Evolutionary conservation across 1,140 invertebrate species (phyloP), one percentile per base, ranked within the genome.

Genomic region (Eciton burchellii): DNA sequence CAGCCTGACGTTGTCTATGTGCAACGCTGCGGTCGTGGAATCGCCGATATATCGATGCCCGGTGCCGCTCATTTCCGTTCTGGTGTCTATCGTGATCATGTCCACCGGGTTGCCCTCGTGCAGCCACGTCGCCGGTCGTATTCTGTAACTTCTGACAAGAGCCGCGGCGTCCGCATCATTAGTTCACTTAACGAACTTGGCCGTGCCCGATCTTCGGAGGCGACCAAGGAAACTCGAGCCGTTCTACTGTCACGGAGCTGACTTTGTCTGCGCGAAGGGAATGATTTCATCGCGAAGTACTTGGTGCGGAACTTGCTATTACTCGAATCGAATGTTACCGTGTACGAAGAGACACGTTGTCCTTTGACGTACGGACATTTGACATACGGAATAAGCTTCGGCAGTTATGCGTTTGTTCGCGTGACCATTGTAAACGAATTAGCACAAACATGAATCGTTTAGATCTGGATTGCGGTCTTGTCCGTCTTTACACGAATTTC

Each of bases 1-100:
- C 24, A 96, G 93, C 86, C 96, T 94, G 12, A 96, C 95, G 90
- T 96, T 96, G 83, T 95, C 95, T 83, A 96, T 96, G 82, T 95
- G 95, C 83, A 96, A 92, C 81, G 95, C 95, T 0, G 95, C 96
- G 59, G 94, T 95, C 81, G 94, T 93, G 4, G 93, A 92, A 81
- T 95, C 94, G n/a, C 93, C 91, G 19, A 93, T 93, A 77, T 95
- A 94, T 57, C 94, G 90, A 71, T 94, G 94, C 21, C 94, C 94
- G 1, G 93, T 93, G 3, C 93, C 93, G 76, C 93, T 94, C 92
- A 93, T 91, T 81, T 94, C 93, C 70, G 92, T 93, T 86, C 90
- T 90, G 45, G 93, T 93, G 82, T 94, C 90, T 85, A 94, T 94
- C 63, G 93, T 94, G 79, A 94, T 93, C 93, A 94, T 93, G 83